Base-by-base conservation (phyloP, 2,113 vertebrate species). In the Chroicocephalus ridibundus region DNA sequence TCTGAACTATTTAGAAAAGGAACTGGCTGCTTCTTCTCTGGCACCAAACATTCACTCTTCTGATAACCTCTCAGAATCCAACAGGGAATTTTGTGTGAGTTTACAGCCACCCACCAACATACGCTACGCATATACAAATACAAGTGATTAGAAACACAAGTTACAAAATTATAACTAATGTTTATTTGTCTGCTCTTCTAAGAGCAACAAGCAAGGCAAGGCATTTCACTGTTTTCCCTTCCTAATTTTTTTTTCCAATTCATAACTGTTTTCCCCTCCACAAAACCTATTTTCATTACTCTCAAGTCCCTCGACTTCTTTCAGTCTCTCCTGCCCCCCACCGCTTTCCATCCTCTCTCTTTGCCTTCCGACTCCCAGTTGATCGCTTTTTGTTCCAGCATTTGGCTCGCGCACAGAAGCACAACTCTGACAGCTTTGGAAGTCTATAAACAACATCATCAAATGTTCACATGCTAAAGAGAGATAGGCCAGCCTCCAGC, bases 371-470 rank as follows among this genome's bases (percentile, higher is more conserved):
- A 17, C 26, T 68, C 42, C 46, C 13, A 4, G 58, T 9, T 58
- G 19, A 90, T 5, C 3, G 1, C 31, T 80, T 90, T 88, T 74
- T 70, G 44, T 72, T 85, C 27, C 71, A 93, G 66, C 15, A 52
- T 81, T 94, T 84, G 86, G 91, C 86, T 94, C 36, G 25, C 1
- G 1, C 25, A 77, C 71, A 92, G 16, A 86, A 31, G 70, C 81
- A 57, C 31, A 79, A 78, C 69, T 90, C 88, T 64, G 54, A 81
- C 46, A 60, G 89, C 66, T 66, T 60, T 80, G 89, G 47, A 54
- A 93, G 75, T 89, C 91, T 87, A 95, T 91, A 72, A 93, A 91
- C 90, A 92, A 55, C 81, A 95, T 61, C 77, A 92, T 75, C 72
- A 86, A 87, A 89, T 36, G 38, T 94, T 82, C 62, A 47, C 66